Conservation (phyloP, 2,113 vertebrate genomes). For the Eretmochelys imbricata region DNA sequence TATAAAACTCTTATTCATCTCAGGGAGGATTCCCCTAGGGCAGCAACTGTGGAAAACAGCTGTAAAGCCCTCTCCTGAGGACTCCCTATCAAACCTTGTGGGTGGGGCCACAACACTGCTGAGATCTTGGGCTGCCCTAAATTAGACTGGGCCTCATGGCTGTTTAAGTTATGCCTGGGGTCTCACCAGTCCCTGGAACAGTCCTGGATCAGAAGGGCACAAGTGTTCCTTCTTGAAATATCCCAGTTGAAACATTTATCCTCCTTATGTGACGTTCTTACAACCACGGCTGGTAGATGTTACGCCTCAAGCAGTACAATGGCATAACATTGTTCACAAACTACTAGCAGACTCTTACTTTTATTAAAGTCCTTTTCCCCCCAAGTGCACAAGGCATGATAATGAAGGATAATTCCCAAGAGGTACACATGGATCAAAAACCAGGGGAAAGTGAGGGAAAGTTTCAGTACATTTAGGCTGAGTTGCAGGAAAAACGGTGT, state of each 20-base stretch:
- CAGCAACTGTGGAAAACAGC: accelerated
- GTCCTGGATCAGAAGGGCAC: background rate
- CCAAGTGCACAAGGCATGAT: background rate
- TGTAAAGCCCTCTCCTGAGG: background rate
- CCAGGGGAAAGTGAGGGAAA: background rate
- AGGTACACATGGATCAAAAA: background rate
- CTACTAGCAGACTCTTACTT: background rate
- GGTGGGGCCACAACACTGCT: background rate
- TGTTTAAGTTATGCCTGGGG: background rate
- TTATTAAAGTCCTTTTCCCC: background rate
- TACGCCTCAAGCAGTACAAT: background rate
- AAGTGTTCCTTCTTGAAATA: background rate
- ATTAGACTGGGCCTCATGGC: background rate
- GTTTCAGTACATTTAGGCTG: background rate
- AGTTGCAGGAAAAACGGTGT: background rate
- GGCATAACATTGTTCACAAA: accelerated
- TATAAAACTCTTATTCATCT: background rate
- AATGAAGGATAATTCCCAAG: constrained; percentile 19
- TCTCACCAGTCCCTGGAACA: background rate
- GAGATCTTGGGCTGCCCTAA: background rate
- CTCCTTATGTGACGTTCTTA: background rate
- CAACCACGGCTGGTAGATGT: background rate
- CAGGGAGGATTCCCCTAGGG: accelerated
- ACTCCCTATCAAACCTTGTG: too few relatives aligned
- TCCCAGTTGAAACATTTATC: background rate